These are phyloP conservation scores for Acanthis flammea DNA, from an alignment of 2,797 vertebrate species.

Conservation along the genomic window DNA sequence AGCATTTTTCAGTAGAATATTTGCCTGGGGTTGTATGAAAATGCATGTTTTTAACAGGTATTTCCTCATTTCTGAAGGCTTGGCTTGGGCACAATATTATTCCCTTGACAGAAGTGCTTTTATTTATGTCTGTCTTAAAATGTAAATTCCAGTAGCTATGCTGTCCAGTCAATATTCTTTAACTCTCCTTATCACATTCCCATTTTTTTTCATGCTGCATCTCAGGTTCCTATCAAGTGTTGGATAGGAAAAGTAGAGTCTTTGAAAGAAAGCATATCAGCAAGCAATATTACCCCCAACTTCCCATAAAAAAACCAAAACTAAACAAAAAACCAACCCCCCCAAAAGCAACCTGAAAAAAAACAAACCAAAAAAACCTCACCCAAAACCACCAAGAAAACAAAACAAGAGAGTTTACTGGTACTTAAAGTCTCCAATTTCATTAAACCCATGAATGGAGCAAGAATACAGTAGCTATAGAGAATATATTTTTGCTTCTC, in stretches of 20 bases:
- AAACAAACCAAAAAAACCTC: too few species aligned
- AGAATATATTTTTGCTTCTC: background rate
- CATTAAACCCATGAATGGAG: background rate
- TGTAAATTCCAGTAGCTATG: background rate
- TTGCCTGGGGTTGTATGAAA: background rate
- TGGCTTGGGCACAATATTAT: background rate
- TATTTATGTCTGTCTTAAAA: background rate
- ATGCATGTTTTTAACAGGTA: accelerated
- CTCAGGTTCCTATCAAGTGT: background rate
- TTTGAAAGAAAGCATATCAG: background rate
- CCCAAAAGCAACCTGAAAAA: background rate
- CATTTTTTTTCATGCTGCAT: background rate
- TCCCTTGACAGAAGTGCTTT: background rate
- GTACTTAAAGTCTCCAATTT: background rate
- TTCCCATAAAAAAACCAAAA: background rate
- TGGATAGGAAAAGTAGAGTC: background rate
- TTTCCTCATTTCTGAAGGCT: background rate
- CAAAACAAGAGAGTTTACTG: background rate
- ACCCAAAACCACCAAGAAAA: background rate
- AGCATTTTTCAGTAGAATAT: background rate
- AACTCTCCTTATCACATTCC: background rate
- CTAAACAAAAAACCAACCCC: too few species aligned
- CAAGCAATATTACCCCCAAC: too few species aligned
- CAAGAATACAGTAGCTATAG: background rate
- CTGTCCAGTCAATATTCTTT: background rate